Evolutionary conservation across 2,888 invertebrate genomes (phyloP).

Genomic region (Salpingus planirostris): DNA sequence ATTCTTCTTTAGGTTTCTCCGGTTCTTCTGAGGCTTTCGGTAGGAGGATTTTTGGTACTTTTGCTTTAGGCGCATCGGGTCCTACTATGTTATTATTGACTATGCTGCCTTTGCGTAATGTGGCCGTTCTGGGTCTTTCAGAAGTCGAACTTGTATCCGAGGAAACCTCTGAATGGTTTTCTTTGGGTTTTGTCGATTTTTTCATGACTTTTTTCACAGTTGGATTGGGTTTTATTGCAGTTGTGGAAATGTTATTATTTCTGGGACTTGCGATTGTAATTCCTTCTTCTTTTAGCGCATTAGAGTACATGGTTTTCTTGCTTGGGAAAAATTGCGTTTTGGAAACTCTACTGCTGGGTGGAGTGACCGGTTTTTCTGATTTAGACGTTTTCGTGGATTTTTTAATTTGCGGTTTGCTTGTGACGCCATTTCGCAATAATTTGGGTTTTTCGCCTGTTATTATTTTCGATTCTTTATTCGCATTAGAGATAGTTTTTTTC

Average conservation of each 20-base stretch:
- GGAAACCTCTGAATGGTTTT: slow-evolving; percentile 6
- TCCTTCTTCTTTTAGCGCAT: slow-evolving; percentile 26
- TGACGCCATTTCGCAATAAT: too few species aligned
- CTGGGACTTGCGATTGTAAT: too few species aligned
- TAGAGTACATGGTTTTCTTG: slow-evolving; percentile 32
- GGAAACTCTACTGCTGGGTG: slow-evolving; percentile 28
- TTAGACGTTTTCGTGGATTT: slow-evolving; percentile 2
- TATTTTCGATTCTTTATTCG: too few species aligned
- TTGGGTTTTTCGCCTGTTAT: too few species aligned
- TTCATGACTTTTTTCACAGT: slow-evolving; percentile 5
- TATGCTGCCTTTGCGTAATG: slow-evolving; percentile 34
- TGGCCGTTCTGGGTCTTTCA: slow-evolving; percentile 39
- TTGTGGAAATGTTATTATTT: too few species aligned
- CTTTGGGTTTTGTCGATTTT: slow-evolving; percentile 3
- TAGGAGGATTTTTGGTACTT: slow-evolving; percentile 6
- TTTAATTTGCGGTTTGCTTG: slow-evolving; percentile 2
- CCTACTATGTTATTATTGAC: slow-evolving; percentile 35
- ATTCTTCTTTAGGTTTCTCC: slow-evolving; percentile 9
- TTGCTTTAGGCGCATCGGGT: slow-evolving; percentile 25
- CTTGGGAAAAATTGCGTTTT: slow-evolving; percentile 38
- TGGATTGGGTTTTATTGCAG: slow-evolving; percentile 4
- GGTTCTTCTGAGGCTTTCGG: slow-evolving; percentile 2
- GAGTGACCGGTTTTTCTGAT: slow-evolving; percentile 13
- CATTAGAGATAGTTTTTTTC: too few species aligned
- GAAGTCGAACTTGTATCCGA: slow-evolving; percentile 22